Evolutionary conservation across 1,140 invertebrate genomes (phyloP).

Genomic region (Drosophila sp.): DNA sequence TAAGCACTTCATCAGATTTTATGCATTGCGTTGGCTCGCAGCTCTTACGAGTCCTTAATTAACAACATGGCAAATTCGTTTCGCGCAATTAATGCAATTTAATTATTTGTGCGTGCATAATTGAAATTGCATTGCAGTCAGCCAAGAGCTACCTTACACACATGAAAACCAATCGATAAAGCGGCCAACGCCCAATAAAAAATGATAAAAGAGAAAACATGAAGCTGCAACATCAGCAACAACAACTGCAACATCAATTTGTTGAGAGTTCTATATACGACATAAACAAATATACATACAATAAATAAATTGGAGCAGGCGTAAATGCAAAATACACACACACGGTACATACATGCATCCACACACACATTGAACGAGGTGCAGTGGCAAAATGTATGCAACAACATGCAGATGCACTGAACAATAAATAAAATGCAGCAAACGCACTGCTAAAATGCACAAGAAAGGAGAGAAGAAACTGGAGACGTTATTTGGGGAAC

Average conservation of each 20-base stretch:
- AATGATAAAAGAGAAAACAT: slow-evolving; percentile 58
- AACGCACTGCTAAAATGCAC: slow-evolving; percentile 70
- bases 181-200: slow-evolving; percentile 81
- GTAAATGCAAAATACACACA: slow-evolving; percentile 75
- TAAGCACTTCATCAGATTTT: slow-evolving; percentile 38
- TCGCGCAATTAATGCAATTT: slow-evolving; percentile 77
- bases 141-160: slow-evolving; percentile 30
- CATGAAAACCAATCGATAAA: slow-evolving; percentile 75
- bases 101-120: slow-evolving; percentile 82
- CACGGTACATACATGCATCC: slow-evolving; percentile 13
- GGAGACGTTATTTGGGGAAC: slow-evolving; percentile 9
- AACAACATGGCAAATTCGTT: slow-evolving; percentile 62
- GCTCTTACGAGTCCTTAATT: slow-evolving; percentile 57
- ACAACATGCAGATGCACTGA: slow-evolving; percentile 54
- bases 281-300: slow-evolving; percentile 82
- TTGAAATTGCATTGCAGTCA: slow-evolving; percentile 70
- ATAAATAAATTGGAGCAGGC: slow-evolving; percentile 83
- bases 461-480: slow-evolving; percentile 46
- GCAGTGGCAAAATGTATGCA: slow-evolving; percentile 60
- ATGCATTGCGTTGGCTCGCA: slow-evolving; percentile 9
- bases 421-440: slow-evolving; percentile 55
- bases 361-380: slow-evolving; percentile 41
- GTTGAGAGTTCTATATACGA: slow-evolving; percentile 79
- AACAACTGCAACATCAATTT: slow-evolving; percentile 71
- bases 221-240: slow-evolving; percentile 52